phyloP scores from a whole-genome alignment of 2,797 vertebrate genomes.

The Xyrichtys novacula region DNA sequence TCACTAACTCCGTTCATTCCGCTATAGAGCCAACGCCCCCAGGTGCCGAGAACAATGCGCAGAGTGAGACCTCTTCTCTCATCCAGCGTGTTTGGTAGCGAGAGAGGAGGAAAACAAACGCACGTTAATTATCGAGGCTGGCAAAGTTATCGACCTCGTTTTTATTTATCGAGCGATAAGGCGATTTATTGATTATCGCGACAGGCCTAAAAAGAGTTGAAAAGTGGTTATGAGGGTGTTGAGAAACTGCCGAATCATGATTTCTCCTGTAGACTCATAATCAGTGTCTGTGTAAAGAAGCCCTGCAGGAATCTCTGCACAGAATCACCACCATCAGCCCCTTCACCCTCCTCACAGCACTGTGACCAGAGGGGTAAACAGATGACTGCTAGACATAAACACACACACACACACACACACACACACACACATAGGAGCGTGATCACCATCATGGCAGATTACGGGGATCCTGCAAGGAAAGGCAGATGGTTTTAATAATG shows the following conservation, averaged over 20 bases:
- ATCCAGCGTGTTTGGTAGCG: no score
- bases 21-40: no score
- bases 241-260: constrained; percentile 10
- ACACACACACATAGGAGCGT: constrained; percentile 36
- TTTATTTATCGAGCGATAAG: no score
- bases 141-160: no score
- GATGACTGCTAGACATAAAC: constrained; percentile 46
- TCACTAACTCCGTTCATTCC: no score
- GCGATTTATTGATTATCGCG: no score
- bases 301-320: constrained; percentile 37
- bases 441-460: constrained; percentile 56
- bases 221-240: no score
- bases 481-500: constrained; percentile 66
- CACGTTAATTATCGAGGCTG: no score
- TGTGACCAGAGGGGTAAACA: constrained; percentile 83
- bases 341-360: constrained; percentile 59
- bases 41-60: no score
- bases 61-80: no score
- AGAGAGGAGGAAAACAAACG: no score
- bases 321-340: constrained; percentile 60
- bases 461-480: constrained; percentile 63
- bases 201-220: no score
- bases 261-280: constrained; percentile 12
- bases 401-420: constrained; percentile 23
- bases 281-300: constrained; percentile 18